phyloP scores from a whole-genome alignment of 2,888 invertebrate genomes.

The Byasa hedistus region DNA sequence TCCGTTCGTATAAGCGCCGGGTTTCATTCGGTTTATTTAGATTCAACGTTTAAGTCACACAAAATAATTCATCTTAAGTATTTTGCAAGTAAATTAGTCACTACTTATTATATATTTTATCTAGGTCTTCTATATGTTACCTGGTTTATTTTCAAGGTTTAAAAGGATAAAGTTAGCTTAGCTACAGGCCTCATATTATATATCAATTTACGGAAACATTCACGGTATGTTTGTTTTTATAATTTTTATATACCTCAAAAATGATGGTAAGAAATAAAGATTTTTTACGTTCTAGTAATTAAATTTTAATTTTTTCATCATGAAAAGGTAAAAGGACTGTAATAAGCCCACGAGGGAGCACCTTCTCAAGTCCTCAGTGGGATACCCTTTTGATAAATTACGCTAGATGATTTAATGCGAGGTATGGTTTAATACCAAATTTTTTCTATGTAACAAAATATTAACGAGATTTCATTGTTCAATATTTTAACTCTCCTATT shows the following conservation, averaged over 20 bases:
- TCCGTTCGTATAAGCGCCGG: constrained; percentile 16
- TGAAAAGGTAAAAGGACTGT: not conserved
- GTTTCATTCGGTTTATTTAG: constrained; percentile 19
- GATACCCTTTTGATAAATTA: not conserved
- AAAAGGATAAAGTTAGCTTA: too few relatives aligned
- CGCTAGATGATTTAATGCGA: not conserved
- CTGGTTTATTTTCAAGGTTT: too few relatives aligned
- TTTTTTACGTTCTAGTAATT: too few relatives aligned
- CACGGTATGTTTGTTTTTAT: too few relatives aligned
- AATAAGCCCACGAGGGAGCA: not conserved
- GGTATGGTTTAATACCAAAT: not conserved
- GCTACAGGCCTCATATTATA: too few relatives aligned
- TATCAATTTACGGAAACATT: too few relatives aligned
- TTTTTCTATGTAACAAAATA: not conserved
- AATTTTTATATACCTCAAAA: not conserved
- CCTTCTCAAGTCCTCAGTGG: not conserved
- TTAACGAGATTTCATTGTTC: too few relatives aligned
- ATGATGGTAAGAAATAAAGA: too few relatives aligned
- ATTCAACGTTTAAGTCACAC: constrained; percentile 9
- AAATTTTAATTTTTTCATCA: not conserved
- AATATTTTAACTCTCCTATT: too few relatives aligned
- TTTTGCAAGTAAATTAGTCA: too few relatives aligned
- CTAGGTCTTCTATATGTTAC: too few relatives aligned
- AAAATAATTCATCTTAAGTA: constrained; percentile 2
- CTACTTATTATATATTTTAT: too few relatives aligned